A percentile compares a stretch with the other conserved stretches of the same genome.
Evolutionary conservation across 1,140 invertebrate genomes (phyloP).

Genomic region (Cepaea nemoralis): DNA sequence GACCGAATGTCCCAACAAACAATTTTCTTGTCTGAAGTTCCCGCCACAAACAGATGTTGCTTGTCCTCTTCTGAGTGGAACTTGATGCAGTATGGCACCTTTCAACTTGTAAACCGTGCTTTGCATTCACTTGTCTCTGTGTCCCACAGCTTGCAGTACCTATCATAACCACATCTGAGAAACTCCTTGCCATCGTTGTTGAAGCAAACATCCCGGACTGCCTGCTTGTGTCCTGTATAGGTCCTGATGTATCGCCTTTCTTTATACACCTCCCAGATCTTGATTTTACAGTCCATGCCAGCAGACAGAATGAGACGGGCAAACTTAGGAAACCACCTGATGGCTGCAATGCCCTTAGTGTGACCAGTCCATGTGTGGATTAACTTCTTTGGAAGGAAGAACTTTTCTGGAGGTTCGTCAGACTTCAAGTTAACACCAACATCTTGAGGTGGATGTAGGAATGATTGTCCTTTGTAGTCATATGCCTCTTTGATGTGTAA

Average conservation of each 20-base stretch:
- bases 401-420: slow-evolving; percentile 92
- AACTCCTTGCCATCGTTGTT: slow-evolving; percentile 95
- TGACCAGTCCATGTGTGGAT: slow-evolving; percentile 98
- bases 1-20: no score
- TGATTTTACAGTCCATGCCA: slow-evolving; percentile 97
- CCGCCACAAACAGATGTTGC: slow-evolving; percentile 97
- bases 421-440: slow-evolving; percentile 94
- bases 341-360: slow-evolving; percentile 95
- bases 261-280: slow-evolving; percentile 99
- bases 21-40: slow-evolving; percentile 99
- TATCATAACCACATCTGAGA: slow-evolving; percentile 86
- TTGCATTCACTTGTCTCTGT: slow-evolving; percentile 87
- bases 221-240: slow-evolving; percentile 96
- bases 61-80: slow-evolving; percentile 98
- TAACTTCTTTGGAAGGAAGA: slow-evolving; percentile 96
- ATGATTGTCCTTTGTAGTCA: slow-evolving; percentile 97
- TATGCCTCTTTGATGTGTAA: slow-evolving; percentile 94
- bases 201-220: slow-evolving; percentile 95
- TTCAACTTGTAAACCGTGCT: slow-evolving; percentile 88
- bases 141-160: slow-evolving; percentile 98
- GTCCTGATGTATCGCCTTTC: slow-evolving; percentile 93
- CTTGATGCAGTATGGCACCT: slow-evolving; percentile 97
- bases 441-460: slow-evolving; percentile 93
- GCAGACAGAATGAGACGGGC: slow-evolving; percentile 95
- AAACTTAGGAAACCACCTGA: slow-evolving; percentile 94